phyloP scores from a whole-genome alignment of 2,888 invertebrate genomes.

The Toxonevra muliebris region DNA sequence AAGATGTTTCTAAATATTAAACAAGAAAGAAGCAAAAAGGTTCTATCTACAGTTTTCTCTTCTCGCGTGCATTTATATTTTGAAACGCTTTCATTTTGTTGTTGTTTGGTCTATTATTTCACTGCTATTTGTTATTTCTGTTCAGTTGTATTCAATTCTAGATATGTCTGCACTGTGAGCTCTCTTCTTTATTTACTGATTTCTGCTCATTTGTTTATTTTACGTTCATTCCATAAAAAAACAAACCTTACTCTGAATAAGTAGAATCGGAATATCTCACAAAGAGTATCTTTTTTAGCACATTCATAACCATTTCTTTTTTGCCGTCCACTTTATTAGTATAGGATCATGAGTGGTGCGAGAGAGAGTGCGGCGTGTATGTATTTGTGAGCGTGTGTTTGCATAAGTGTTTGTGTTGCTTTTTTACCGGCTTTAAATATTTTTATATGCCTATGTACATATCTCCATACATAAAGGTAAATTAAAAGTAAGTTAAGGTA shows the following conservation, averaged over 20 bases:
- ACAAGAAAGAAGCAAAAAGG: too few species aligned
- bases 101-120: too few species aligned
- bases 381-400: slow-evolving; percentile 6
- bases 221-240: slow-evolving; percentile 1
- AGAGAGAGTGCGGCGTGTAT: not conserved
- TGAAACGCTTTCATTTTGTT: too few species aligned
- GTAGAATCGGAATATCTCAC: not conserved
- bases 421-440: slow-evolving; percentile 9
- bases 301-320: slow-evolving; percentile 5
- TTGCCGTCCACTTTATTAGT: slow-evolving; percentile 9
- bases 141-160: too few species aligned
- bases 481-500: not conserved
- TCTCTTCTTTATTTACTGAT: slow-evolving; percentile 26
- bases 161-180: not conserved
- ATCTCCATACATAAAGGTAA: not conserved
- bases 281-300: slow-evolving; percentile 9
- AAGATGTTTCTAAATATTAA: too few species aligned
- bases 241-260: too few species aligned
- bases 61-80: too few species aligned
- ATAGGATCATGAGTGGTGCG: slow-evolving; percentile 15
- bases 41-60: too few species aligned
- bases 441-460: not conserved
- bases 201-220: slow-evolving; percentile 24
- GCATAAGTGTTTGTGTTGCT: not conserved
- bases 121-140: too few species aligned